phyloP scores from a whole-genome alignment of 2,888 invertebrate genomes.

The Drosophila meridiana region DNA sequence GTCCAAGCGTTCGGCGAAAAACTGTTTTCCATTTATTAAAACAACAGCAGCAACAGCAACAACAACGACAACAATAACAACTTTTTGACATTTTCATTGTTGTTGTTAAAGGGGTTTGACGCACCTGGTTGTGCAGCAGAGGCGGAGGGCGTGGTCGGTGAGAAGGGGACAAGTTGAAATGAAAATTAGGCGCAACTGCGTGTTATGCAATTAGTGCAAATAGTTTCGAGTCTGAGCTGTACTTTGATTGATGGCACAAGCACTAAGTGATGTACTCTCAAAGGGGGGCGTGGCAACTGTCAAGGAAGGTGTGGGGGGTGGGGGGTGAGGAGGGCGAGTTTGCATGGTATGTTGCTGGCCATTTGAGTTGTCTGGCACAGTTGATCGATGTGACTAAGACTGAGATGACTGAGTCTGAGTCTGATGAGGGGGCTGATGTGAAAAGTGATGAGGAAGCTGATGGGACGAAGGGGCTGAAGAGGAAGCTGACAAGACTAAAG shows the following conservation, averaged over 20 bases:
- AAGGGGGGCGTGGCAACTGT: neutral
- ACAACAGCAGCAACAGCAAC: constrained; percentile 9
- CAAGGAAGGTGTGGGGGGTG: neutral
- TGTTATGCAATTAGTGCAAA: constrained; percentile 69
- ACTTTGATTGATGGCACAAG: constrained; percentile 69
- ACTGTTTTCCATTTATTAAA: constrained; percentile 63
- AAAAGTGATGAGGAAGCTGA: too few relatives aligned
- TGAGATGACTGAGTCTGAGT: neutral
- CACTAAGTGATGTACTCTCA: constrained; percentile 8
- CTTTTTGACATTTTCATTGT: constrained; percentile 42
- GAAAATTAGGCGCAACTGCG: constrained; percentile 62
- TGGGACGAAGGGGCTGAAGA: neutral
- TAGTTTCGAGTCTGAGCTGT: constrained; percentile 47
- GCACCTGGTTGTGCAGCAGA: constrained; percentile 11
- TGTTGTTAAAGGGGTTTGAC: constrained; percentile 50
- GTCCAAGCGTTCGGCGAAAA: constrained; percentile 28
- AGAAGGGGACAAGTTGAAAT: neutral
- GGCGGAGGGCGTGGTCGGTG: neutral
- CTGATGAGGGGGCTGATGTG: neutral
- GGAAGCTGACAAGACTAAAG: neutral
- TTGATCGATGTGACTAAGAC: constrained; percentile 42
- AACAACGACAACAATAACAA: constrained; percentile 4
- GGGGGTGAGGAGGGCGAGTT: neutral
- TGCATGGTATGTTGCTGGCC: neutral
- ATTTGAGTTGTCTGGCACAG: neutral